These are phyloP conservation scores for Adelges cooleyi DNA, from an alignment of 1,140 invertebrate species.

Conservation along the genomic window DNA sequence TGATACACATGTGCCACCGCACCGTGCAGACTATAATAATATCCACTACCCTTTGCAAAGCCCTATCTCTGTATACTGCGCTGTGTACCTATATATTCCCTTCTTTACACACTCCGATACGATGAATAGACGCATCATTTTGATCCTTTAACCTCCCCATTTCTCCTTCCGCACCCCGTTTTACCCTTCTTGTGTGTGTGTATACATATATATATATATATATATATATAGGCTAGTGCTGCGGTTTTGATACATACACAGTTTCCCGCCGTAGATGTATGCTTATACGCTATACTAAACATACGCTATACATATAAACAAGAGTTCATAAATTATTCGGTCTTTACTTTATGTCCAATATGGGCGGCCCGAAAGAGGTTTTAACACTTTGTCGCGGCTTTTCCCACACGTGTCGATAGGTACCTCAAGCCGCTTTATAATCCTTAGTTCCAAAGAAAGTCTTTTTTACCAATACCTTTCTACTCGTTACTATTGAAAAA, in stretches of 20 bases:
- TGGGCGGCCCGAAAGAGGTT: neutral
- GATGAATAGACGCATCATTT: slow-evolving; percentile 31
- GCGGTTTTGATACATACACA: neutral
- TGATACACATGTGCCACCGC: neutral
- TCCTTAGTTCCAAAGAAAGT: neutral
- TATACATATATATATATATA: neutral
- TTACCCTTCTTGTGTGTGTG: neutral
- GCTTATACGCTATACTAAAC: no score
- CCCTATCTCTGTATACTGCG: neutral
- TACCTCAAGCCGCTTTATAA: neutral
- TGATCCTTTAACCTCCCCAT: slow-evolving; percentile 14
- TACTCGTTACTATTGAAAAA: neutral
- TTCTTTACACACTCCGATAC: slow-evolving; percentile 32
- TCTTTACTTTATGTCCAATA: slow-evolving; percentile 21
- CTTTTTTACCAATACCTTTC: neutral
- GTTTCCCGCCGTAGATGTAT: neutral
- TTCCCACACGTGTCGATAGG: neutral
- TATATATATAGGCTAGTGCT: neutral
- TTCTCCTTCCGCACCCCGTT: neutral
- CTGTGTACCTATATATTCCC: neutral
- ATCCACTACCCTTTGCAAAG: no score
- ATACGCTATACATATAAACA: neutral
- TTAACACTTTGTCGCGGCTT: neutral
- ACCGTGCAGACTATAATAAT: no score
- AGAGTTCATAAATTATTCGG: slow-evolving; percentile 24